Conservation (phyloP, 2,888 invertebrate genomes). For the Iselma pallidipennis region DNA sequence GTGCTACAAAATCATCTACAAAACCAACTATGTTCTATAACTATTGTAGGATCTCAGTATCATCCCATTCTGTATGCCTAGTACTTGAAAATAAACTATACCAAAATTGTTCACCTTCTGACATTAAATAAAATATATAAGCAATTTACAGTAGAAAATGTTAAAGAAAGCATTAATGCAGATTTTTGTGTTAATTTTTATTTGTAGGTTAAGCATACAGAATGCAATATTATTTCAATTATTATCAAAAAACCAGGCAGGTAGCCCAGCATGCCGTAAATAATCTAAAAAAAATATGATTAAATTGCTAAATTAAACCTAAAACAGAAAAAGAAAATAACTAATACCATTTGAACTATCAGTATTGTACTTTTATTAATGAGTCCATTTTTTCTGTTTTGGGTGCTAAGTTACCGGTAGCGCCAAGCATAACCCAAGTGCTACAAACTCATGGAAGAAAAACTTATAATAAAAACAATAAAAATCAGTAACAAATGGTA, state of each 20-base stretch:
- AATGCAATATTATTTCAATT: constrained; percentile 40
- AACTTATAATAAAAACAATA: constrained; percentile 36
- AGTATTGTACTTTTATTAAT: no score
- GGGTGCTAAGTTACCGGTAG: constrained; percentile 41
- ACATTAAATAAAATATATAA: neutral
- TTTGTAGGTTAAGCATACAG: constrained; percentile 48
- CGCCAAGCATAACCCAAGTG: constrained; percentile 54
- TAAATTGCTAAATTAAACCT: neutral
- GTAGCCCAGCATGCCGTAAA: constrained; percentile 50
- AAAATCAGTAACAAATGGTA: constrained; percentile 22
- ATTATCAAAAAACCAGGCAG: constrained; percentile 33
- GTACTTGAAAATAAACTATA: constrained; percentile 28
- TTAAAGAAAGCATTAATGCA: neutral
- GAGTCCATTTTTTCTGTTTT: constrained; percentile 10
- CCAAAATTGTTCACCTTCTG: no score
- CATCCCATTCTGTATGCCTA: constrained; percentile 54
- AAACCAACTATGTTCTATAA: constrained; percentile 47
- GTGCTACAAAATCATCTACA: constrained; percentile 45
- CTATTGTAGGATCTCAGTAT: constrained; percentile 48
- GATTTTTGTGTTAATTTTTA: constrained; percentile 4
- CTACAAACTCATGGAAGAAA: constrained; percentile 47
- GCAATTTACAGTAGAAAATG: neutral
- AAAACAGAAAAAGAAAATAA: neutral
- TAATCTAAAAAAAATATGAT: neutral
- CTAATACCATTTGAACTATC: neutral